phyloP scores from a whole-genome alignment of 2,888 invertebrate genomes.

The Melipona bicolor region DNA sequence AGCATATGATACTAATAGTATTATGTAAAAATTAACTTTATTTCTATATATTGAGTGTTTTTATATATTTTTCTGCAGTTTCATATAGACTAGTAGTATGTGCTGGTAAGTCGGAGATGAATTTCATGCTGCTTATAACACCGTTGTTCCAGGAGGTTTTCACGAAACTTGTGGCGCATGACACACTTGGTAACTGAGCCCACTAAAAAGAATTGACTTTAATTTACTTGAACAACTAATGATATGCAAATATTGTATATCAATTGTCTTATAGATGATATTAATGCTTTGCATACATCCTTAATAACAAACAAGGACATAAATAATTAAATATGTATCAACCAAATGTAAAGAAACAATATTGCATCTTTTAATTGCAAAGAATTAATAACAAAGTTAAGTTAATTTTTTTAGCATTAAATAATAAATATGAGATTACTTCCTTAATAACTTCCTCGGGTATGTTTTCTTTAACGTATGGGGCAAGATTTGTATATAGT shows the following conservation, averaged over 20 bases:
- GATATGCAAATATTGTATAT: background rate
- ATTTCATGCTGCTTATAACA: slow-evolving; percentile 74
- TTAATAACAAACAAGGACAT: background rate
- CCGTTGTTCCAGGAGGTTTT: slow-evolving; percentile 76
- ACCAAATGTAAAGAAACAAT: background rate
- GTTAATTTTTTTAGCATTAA: background rate
- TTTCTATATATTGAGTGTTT: slow-evolving; percentile 14
- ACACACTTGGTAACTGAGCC: slow-evolving; percentile 67
- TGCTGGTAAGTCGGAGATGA: slow-evolving; percentile 72
- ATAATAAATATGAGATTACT: slow-evolving; percentile 62
- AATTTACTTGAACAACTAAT: background rate
- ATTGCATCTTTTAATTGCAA: background rate
- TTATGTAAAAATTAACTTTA: background rate
- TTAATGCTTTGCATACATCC: background rate
- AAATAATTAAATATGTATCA: background rate
- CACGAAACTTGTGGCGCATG: slow-evolving; percentile 58
- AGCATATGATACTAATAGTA: slow-evolving; percentile 32
- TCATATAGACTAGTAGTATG: slow-evolving; percentile 55
- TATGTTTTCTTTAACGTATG: slow-evolving; percentile 76
- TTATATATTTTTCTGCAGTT: slow-evolving; percentile 26
- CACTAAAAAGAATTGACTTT: slow-evolving; percentile 9
- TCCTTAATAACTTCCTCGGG: slow-evolving; percentile 73
- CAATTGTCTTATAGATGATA: background rate
- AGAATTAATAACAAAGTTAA: background rate
- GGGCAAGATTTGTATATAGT: slow-evolving; percentile 76